These are phyloP conservation scores for Corapipo altera DNA, from an alignment of 2,113 vertebrate genomes.

Conservation along the genomic window DNA sequence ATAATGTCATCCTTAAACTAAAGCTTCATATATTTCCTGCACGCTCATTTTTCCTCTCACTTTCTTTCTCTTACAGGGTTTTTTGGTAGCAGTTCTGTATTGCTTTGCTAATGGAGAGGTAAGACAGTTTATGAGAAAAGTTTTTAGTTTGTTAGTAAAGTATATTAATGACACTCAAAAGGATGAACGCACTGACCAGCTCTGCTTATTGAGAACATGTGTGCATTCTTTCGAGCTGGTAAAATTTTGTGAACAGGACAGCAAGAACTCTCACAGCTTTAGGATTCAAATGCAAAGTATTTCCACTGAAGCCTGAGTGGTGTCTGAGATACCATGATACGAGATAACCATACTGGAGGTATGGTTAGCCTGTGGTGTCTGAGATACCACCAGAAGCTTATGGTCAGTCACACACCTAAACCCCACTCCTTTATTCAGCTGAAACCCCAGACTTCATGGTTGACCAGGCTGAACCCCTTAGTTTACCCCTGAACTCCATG, in stretches of 20 bases:
- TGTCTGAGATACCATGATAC: neutral
- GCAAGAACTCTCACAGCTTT: neutral
- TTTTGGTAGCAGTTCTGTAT: slow-evolving; percentile 90
- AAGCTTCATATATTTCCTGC: neutral
- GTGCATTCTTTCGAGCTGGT: neutral
- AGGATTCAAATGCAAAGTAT: neutral
- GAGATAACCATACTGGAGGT: neutral
- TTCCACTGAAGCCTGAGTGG: neutral
- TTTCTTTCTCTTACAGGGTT: slow-evolving; percentile 78
- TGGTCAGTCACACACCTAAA: neutral
- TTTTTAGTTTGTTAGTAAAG: neutral
- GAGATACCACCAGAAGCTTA: neutral
- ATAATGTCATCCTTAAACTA: neutral
- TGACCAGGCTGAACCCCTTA: neutral
- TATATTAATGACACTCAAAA: neutral
- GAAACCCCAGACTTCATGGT: neutral
- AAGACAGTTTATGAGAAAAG: neutral
- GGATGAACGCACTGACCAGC: neutral
- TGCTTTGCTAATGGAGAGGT: slow-evolving; percentile 98
- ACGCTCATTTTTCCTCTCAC: neutral
- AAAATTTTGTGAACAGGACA: neutral
- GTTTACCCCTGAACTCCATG: neutral
- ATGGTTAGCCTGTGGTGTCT: neutral
- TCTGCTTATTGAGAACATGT: neutral
- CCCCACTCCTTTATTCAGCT: neutral